These are phyloP conservation scores for Nansenia antarctica DNA, from an alignment of 2,113 vertebrate genomes.

Conservation along the genomic window DNA sequence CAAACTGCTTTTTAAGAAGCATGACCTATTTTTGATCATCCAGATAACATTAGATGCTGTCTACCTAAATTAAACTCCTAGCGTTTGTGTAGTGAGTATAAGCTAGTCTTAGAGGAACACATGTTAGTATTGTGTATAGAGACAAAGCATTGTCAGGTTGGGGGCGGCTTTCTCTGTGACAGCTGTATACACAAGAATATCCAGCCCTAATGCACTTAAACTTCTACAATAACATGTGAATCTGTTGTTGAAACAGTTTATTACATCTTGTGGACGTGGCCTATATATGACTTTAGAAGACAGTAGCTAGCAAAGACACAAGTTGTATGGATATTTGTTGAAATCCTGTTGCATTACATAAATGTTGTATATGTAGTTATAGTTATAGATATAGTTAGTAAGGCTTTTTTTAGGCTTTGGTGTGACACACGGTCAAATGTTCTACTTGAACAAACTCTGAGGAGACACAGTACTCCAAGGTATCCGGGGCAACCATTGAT, in stretches of 20 bases:
- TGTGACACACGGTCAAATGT: constrained; percentile 11
- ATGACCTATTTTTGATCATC: constrained; percentile 78
- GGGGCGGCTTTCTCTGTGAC: constrained; percentile 72
- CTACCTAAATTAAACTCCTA: constrained; percentile 74
- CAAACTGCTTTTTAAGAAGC: constrained; percentile 74
- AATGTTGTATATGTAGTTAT: constrained; percentile 25
- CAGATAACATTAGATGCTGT: constrained; percentile 75
- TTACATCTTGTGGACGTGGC: constrained; percentile 36
- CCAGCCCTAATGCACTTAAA: constrained; percentile 70
- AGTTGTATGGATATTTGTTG: neutral
- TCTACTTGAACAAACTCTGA: constrained; percentile 53
- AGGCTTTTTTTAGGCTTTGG: neutral
- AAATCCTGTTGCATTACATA: constrained; percentile 17
- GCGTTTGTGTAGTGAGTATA: constrained; percentile 65
- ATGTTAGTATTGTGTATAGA: constrained; percentile 75
- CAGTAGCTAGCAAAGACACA: neutral
- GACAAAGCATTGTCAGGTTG: constrained; percentile 76
- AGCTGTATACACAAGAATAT: constrained; percentile 77
- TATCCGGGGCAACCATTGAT: constrained; percentile 70
- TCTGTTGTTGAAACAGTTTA: constrained; percentile 49
- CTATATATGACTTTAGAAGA: neutral
- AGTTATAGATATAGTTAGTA: neutral
- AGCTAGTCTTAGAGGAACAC: constrained; percentile 76
- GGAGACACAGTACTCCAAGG: constrained; percentile 48
- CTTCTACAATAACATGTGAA: constrained; percentile 65